These are phyloP conservation scores for Argya squamiceps DNA, from an alignment of 2,797 vertebrate species.

Conservation along the genomic window DNA sequence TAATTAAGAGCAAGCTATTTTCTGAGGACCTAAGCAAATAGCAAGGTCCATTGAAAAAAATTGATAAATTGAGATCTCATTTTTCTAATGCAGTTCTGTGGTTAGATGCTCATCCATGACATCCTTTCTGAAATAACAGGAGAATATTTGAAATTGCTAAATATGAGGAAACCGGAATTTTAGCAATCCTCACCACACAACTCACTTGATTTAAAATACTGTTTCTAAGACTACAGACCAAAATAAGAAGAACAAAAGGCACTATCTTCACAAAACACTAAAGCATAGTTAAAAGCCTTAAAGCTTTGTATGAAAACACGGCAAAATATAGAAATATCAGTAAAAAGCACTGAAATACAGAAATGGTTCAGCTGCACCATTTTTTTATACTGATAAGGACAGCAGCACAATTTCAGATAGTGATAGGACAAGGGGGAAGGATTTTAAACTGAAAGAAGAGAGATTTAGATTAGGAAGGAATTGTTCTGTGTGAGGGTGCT, in stretches of 20 bases:
- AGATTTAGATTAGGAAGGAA: neutral
- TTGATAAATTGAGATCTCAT: neutral
- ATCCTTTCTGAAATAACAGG: neutral
- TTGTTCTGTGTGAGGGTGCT: rapidly evolving
- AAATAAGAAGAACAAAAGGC: neutral
- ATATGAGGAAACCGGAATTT: rapidly evolving
- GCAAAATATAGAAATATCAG: neutral
- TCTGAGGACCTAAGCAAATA: neutral
- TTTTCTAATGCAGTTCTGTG: neutral
- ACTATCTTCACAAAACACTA: neutral
- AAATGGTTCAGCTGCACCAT: neutral
- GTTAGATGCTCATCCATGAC: neutral
- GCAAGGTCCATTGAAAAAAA: neutral
- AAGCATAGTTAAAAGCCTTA: neutral
- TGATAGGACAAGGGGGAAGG: neutral
- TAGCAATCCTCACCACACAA: rapidly evolving
- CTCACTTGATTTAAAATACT: neutral
- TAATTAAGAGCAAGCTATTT: neutral
- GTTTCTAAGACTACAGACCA: neutral
- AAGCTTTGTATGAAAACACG: neutral
- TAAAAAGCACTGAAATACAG: neutral
- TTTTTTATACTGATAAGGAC: neutral
- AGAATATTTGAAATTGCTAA: neutral
- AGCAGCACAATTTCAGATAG: neutral
- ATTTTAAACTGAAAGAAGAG: neutral